Conservation (phyloP, 2,113 vertebrate genomes). For the Gadus macrocephalus region DNA sequence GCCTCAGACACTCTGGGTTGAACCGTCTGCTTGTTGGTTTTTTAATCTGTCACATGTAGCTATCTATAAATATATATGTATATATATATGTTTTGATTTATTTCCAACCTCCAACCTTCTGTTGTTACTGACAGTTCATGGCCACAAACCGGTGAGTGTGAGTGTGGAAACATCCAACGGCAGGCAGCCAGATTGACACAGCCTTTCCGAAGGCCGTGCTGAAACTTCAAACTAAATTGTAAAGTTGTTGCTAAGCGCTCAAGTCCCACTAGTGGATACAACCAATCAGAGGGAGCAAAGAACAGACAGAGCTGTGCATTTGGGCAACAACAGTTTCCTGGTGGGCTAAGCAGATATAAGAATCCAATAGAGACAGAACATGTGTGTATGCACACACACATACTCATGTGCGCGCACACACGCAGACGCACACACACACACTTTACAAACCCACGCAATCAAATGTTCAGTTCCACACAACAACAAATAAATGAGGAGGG, state of each 20-base stretch:
- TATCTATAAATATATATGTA: too few species aligned
- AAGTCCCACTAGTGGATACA: constrained; percentile 34
- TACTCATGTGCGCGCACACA: constrained; percentile 25
- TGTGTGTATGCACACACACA: constrained; percentile 18
- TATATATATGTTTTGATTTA: neutral
- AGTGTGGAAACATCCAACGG: neutral
- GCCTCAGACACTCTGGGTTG: neutral
- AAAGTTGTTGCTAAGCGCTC: constrained; percentile 45
- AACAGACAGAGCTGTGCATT: constrained; percentile 46
- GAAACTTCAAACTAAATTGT: constrained; percentile 39
- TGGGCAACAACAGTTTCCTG: constrained; percentile 51
- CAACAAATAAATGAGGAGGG: constrained; percentile 46
- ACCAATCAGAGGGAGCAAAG: constrained; percentile 31
- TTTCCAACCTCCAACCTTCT: too few species aligned
- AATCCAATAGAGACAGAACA: neutral
- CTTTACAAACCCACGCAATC: constrained; percentile 13
- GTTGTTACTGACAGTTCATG: neutral
- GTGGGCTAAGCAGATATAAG: constrained; percentile 45
- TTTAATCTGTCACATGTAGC: too few species aligned
- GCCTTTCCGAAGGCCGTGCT: constrained; percentile 15
- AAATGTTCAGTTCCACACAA: constrained; percentile 9
- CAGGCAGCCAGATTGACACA: too few species aligned
- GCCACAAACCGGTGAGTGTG: neutral
- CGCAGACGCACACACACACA: constrained; percentile 24
- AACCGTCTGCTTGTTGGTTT: too few species aligned